These are phyloP conservation scores for Phaethon lepturus DNA, from an alignment of 2,113 vertebrate genomes.

Conservation along the genomic window DNA sequence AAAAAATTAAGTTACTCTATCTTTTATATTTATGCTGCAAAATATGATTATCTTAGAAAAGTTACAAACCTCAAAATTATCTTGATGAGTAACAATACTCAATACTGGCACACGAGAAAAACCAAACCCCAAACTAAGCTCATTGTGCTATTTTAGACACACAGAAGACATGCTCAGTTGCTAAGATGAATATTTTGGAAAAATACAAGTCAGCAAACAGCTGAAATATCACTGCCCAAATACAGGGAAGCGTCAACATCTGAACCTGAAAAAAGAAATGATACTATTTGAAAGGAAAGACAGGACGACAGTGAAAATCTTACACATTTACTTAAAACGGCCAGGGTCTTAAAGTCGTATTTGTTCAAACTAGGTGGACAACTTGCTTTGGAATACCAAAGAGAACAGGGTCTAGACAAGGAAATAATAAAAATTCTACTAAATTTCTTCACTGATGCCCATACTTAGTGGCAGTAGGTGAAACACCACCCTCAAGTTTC, in stretches of 20 bases:
- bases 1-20: neutral
- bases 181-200: neutral
- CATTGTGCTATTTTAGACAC: neutral
- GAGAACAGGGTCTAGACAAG: neutral
- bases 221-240: neutral
- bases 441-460: neutral
- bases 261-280: neutral
- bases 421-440: neutral
- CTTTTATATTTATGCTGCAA: neutral
- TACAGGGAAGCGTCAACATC: neutral
- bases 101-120: neutral
- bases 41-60: neutral
- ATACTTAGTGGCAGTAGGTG: neutral
- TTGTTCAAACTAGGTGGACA: neutral
- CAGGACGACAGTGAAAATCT: neutral
- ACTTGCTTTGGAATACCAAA: neutral
- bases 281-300: neutral
- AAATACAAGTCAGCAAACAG: neutral
- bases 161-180: neutral
- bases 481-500: neutral
- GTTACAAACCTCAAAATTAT: neutral
- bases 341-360: neutral
- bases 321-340: accelerated
- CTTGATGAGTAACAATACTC: neutral
- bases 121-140: neutral